Evolutionary conservation across 2,113 vertebrate genomes (phyloP), one percentile per base, ranked within the genome.

Genomic region (Tinamus guttatus): DNA sequence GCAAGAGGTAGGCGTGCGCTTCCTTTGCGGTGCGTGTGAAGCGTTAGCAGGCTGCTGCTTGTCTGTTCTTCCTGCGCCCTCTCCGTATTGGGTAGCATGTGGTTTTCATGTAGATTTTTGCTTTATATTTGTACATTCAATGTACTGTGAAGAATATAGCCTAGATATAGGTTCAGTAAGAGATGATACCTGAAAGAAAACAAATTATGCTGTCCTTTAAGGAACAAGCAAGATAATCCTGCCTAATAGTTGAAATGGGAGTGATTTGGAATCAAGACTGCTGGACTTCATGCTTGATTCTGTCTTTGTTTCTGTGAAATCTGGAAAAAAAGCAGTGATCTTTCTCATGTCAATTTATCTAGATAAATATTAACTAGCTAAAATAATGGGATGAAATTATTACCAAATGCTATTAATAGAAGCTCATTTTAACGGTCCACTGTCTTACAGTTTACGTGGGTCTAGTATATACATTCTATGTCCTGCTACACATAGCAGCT

Each of bases 1-100:
- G 10, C 99, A 99, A 91, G 99, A 99, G 98, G 99, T 99, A 96
- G 90, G 96, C 84, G 14, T 47, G 27, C 21, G 63, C 58, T 81
- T 74, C 27, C 36, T 54, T 80, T 60, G 6, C 22, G 5, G 21
- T 49, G 41, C 67, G 76, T 13, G 30, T 63, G 0, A 63, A 75
- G 28, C 17, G 13, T 41, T 49, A 43, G 56, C 47, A 81, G 58
- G 32, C 18, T 47, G 45, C 49, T 49, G 11, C 34, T 54, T 76
- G 18, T 9, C 2, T 18, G 59, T 47, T 24, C 1, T 14, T 59
- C 45, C 41, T 70, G 28, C 41, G 17, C 6, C 7, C 40, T 56
- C 86, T 49, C 30, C 3, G 27, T 10, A 10, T 5, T 49, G 54
- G 58, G 54, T 25, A 38, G 40, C 0, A 0, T 30, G 16, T n/a